Evolutionary conservation across 30 jellyfish, hydroid and myxozoan genomes (phyloP).

Genomic region (Aurelia sp.): DNA sequence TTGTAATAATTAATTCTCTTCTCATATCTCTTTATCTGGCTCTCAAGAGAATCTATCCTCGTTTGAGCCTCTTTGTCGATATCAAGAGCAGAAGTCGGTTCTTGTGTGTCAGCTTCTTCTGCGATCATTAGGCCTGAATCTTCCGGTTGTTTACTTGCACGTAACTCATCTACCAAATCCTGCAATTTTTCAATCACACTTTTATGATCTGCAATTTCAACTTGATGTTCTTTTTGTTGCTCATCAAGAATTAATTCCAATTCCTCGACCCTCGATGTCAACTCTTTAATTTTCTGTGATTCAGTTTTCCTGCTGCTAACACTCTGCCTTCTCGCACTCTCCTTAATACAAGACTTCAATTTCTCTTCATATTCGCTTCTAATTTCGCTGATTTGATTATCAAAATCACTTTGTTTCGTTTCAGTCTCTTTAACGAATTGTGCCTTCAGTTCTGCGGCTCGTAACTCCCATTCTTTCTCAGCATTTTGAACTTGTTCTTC

Average conservation of each 20-base stretch:
- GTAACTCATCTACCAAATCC: conserved; percentile 66
- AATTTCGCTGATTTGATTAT: conserved; percentile 85
- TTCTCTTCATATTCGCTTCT: conserved; percentile 95
- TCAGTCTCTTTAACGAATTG: conserved; percentile 59
- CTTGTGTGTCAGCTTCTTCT: conserved; percentile 3
- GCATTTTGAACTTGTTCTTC: conserved; percentile 44
- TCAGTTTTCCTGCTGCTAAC: conserved; percentile 91
- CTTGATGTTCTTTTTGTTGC: conserved; percentile 73
- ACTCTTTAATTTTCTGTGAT: conserved; percentile 81
- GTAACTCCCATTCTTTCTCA: conserved; percentile 56
- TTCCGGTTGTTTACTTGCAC: conserved; percentile 12
- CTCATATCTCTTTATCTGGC: conserved; percentile 92
- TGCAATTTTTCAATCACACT: conserved; percentile 47
- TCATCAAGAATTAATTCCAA: conserved; percentile 68
- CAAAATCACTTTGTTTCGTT: conserved; percentile 65
- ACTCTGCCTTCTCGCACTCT: conserved; percentile 91
- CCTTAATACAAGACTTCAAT: conserved; percentile 86
- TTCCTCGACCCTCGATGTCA: conserved; percentile 62
- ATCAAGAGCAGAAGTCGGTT: background rate
- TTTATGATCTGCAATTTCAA: conserved; percentile 61
- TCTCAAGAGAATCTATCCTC: conserved; percentile 79
- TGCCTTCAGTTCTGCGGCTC: conserved; percentile 45
- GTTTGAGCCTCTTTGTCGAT: conserved; percentile 49
- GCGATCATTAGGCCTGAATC: background rate
- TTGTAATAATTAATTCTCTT: conserved; percentile 90